Conservation (phyloP, 1,140 invertebrate species). For the Drosophila ogumai region DNA sequence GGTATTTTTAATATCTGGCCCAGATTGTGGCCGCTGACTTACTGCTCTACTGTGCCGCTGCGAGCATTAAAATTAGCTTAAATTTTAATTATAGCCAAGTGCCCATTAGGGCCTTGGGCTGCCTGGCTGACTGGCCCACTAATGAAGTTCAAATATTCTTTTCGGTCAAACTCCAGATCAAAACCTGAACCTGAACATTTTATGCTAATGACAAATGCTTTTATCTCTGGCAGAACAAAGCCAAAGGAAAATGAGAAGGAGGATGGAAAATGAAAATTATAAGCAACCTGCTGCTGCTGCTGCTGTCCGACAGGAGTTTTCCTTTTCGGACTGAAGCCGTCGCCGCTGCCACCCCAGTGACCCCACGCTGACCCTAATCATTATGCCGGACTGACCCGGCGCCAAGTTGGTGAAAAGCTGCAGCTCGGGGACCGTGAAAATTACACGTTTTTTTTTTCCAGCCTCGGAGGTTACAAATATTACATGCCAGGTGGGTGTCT, state of each 20-base stretch:
- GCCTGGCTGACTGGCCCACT: slow-evolving; percentile 24
- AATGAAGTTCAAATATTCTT: slow-evolving; percentile 82
- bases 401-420: slow-evolving; percentile 66
- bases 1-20: slow-evolving; percentile 29
- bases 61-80: slow-evolving; percentile 69
- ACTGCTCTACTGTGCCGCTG: slow-evolving; percentile 18
- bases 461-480: slow-evolving; percentile 61
- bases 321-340: slow-evolving; percentile 23
- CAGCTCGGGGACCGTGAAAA: slow-evolving; percentile 75
- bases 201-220: slow-evolving; percentile 83
- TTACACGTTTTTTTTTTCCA: slow-evolving; percentile 68
- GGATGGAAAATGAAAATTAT: slow-evolving; percentile 58
- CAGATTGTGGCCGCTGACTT: slow-evolving; percentile 36
- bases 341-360: slow-evolving; percentile 3
- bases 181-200: slow-evolving; percentile 68
- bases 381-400: slow-evolving; percentile 60
- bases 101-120: slow-evolving; percentile 36
- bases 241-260: slow-evolving; percentile 22
- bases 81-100: slow-evolving; percentile 72
- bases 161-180: slow-evolving; percentile 38
- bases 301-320: slow-evolving; percentile 32
- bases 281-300: slow-evolving; percentile 65
- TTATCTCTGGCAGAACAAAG: slow-evolving; percentile 66
- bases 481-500: slow-evolving; percentile 61
- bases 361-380: slow-evolving; percentile 73